Evolutionary conservation across 2,113 vertebrate genomes (phyloP), one percentile per base, ranked within the genome.

Genomic region (Tretioscincus oriximinensis): DNA sequence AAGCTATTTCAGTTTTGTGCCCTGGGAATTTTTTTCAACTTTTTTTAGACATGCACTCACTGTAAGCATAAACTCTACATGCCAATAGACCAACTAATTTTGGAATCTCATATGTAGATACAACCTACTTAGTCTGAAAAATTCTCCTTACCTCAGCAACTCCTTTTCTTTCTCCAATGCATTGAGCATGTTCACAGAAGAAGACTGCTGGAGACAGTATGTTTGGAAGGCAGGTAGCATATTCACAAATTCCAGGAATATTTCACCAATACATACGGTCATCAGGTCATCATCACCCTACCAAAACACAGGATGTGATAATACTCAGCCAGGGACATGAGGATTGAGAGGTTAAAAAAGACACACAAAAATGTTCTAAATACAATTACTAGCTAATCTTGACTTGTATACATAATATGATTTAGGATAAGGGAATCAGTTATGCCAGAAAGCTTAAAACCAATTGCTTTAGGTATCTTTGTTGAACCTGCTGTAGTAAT

Each of bases 191-290:
- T 97, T 97, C 87, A 97, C 95, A 0, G 97, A 97, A 85, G 96
- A 95, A 70, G 96, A 96, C 90, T 98, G 97, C 92, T 97, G 97
- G 65, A 98, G 95, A 86, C 97, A 98, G 93, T 98, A 98, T n/a
- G 96, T 98, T 94, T 97, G 97, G 90, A 98, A 98, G 47, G 97
- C 96, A 0, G 97, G 97, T 71, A 98, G 94, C 97, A 98, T 98
- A 91, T 97, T 97, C 87, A 97, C 96, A 0, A 97, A 98, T 91
- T 97, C 97, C 82, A 98, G 93, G 80, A 98, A 98, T 90, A 98
- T 94, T 90, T 98, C 97, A 0, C 97, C 97, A 0, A 98, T 97
- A 93, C 96, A 96, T 67, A 98, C 96, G 0, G 95, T 97, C 91
- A 96, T 94, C 85, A 98, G 94, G 87, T 98, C 97, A 20, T 96